Evolutionary conservation across 2,113 vertebrate genomes (phyloP).

Genomic region (Ctenomys sociabilis): DNA sequence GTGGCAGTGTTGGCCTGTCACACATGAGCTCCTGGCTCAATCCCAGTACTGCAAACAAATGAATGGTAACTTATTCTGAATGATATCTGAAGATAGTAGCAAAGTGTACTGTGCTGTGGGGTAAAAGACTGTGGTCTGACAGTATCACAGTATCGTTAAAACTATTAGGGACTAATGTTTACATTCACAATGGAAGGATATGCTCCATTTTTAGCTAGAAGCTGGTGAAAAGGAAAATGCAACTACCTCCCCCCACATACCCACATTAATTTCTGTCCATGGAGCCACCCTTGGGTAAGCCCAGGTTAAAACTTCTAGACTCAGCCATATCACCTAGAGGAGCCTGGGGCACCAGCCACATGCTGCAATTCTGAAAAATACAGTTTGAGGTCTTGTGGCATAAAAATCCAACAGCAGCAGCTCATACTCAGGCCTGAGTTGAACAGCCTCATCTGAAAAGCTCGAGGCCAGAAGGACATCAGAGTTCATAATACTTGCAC

Average conservation of each 20-base stretch:
- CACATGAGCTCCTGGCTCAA: not conserved
- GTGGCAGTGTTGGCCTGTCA: not conserved
- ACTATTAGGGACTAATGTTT: not conserved
- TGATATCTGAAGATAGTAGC: not conserved
- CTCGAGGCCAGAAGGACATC: not conserved
- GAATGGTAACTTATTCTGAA: not conserved
- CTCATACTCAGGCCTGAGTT: not conserved
- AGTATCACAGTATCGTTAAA: not conserved
- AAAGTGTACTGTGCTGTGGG: not conserved
- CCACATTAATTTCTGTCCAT: not conserved
- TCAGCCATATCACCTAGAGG: not conserved
- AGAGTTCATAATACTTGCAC: not conserved
- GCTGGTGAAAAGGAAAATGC: not conserved
- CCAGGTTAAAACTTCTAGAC: not conserved
- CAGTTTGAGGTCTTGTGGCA: not conserved
- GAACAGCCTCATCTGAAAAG: not conserved
- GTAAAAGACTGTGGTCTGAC: not conserved
- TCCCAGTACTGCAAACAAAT: not conserved
- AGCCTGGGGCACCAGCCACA: not conserved
- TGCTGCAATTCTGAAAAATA: not conserved
- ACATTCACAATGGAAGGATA: not conserved
- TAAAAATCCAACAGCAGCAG: not conserved
- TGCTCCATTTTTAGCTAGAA: not conserved
- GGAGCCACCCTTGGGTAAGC: not conserved
- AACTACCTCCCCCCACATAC: not conserved